A percentile compares a stretch with the other conserved stretches of the same genome.
These are phyloP conservation scores for Myathropa florea DNA, from an alignment of 2,888 invertebrate genomes.

Conservation along the genomic window DNA sequence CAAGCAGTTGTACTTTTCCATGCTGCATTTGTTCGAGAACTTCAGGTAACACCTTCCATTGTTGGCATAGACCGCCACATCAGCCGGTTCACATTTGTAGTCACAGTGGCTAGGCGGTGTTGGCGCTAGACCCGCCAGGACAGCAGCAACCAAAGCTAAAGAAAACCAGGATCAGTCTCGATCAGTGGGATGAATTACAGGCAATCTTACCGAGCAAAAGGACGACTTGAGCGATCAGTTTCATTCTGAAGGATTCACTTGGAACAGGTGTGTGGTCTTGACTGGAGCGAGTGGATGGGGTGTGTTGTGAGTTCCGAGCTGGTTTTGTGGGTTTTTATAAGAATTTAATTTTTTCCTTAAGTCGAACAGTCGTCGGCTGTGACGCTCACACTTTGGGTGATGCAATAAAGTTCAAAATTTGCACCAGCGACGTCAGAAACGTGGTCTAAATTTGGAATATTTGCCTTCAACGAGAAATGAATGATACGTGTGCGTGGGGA, in stretches of 20 bases:
- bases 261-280: not conserved
- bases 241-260: not conserved
- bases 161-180: not conserved
- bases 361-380: not conserved
- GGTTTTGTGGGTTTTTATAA: not conserved
- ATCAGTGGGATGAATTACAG: not conserved
- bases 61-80: constrained; percentile 73
- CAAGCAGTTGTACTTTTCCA: constrained; percentile 75
- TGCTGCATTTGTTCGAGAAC: constrained; percentile 73
- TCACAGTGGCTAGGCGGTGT: constrained; percentile 71
- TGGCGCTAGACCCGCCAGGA: not conserved
- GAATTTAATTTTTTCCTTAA: too few species aligned
- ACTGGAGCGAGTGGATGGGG: not conserved
- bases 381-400: not conserved
- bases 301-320: not conserved
- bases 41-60: constrained; percentile 75
- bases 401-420: not conserved
- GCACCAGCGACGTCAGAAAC: not conserved
- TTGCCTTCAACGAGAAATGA: not conserved
- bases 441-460: not conserved
- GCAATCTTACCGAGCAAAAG: not conserved
- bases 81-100: constrained; percentile 72
- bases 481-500: not conserved
- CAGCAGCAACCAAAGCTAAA: constrained; percentile 21
- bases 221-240: not conserved